Evolutionary conservation across 2,888 invertebrate species (phyloP).

Genomic region (Eurytoma californica): DNA sequence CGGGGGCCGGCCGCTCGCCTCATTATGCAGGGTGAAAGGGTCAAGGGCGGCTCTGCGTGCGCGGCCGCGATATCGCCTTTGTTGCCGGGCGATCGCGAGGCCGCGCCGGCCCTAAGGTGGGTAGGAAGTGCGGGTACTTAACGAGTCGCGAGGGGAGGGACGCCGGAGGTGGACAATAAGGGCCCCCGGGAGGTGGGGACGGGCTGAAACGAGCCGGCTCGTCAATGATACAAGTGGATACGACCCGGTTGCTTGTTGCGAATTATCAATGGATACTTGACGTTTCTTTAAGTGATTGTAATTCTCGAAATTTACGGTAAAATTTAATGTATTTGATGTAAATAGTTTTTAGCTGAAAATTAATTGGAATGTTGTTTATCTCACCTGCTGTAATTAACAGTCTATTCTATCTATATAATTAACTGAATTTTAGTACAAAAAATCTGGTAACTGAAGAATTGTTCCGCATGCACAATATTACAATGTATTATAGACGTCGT

Average conservation of each 20-base stretch:
- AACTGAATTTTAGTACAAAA: too few species aligned
- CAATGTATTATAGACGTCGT: too few species aligned
- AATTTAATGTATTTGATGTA: too few species aligned
- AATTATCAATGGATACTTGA: too few species aligned
- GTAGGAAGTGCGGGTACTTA: slow-evolving; percentile 17
- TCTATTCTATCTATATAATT: too few species aligned
- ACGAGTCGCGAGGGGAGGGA: slow-evolving; percentile 5
- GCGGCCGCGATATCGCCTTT: slow-evolving; percentile 13
- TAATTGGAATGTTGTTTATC: not conserved
- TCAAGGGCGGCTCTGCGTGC: slow-evolving; percentile 63
- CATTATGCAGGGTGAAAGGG: slow-evolving; percentile 71
- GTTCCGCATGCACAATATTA: too few species aligned
- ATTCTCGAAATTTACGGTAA: not conserved
- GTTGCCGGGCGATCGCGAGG: slow-evolving; percentile 42
- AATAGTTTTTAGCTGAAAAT: not conserved
- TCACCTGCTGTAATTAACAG: too few species aligned
- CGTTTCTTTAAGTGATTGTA: not conserved
- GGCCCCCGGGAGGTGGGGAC: not conserved
- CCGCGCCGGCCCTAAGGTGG: not conserved
- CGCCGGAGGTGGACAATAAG: not conserved
- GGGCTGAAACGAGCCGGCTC: not conserved
- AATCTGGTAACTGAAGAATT: too few species aligned
- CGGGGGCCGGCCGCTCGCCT: slow-evolving; percentile 57
- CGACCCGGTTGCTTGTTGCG: too few species aligned
- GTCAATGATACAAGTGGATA: too few species aligned